These are phyloP conservation scores for Erebia palarica DNA, from an alignment of 2,888 invertebrate genomes.

Conservation along the genomic window DNA sequence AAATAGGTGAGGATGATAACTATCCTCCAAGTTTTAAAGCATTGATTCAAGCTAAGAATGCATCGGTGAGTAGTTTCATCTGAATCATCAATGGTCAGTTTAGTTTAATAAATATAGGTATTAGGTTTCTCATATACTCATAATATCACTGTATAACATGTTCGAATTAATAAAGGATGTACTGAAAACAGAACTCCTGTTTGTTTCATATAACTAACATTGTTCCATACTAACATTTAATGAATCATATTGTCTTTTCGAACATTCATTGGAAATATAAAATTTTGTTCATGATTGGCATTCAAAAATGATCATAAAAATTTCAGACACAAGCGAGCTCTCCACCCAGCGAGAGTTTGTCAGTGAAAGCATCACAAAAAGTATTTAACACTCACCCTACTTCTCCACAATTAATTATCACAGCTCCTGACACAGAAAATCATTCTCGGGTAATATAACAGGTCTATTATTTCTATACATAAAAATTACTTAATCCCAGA, in stretches of 20 bases:
- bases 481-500: constrained; percentile 38
- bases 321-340: constrained; percentile 78
- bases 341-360: constrained; percentile 74
- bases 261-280: constrained; percentile 12
- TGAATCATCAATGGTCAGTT: constrained; percentile 31
- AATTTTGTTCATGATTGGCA: constrained; percentile 1
- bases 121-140: constrained; percentile 33
- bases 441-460: constrained; percentile 67
- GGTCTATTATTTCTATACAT: constrained; percentile 25
- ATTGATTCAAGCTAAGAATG: constrained; percentile 83
- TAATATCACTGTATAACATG: constrained; percentile 37
- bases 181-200: constrained; percentile 36
- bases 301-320: constrained; percentile 41
- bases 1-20: constrained; percentile 84
- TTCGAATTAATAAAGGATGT: constrained; percentile 38
- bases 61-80: constrained; percentile 63
- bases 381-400: constrained; percentile 70
- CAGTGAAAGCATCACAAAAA: constrained; percentile 79
- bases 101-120: constrained; percentile 29
- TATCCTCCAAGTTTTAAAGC: constrained; percentile 86
- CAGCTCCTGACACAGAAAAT: constrained; percentile 65
- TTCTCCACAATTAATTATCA: constrained; percentile 67
- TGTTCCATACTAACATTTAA: constrained; percentile 38
- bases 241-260: constrained; percentile 14
- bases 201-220: constrained; percentile 41